phyloP scores from a whole-genome alignment of 2,113 vertebrate genomes.

The Corydoras sp. region DNA sequence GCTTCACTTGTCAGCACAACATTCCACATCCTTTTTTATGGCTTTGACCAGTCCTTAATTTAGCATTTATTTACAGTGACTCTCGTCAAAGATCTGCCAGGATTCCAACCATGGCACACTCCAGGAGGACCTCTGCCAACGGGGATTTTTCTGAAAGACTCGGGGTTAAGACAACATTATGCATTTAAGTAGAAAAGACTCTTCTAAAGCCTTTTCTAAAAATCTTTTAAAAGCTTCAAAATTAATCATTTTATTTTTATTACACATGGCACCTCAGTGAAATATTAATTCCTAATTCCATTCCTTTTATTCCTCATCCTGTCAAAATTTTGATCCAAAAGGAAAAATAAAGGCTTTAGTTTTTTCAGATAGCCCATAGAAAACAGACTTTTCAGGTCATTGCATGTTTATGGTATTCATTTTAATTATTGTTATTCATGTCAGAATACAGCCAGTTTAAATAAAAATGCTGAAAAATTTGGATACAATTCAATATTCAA shows the following conservation, averaged over 20 bases:
- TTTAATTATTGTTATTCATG: not conserved
- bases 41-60: conserved; percentile 30
- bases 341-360: conserved; percentile 16
- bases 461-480: conserved; percentile 20
- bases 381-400: conserved; percentile 20
- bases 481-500: conserved; percentile 23
- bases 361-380: conserved; percentile 16
- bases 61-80: conserved; percentile 41
- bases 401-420: conserved; percentile 17
- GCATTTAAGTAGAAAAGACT: not conserved
- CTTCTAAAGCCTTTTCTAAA: conserved; percentile 5
- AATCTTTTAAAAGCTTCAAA: too few species aligned
- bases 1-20: conserved; percentile 23
- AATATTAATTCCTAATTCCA: conserved; percentile 3
- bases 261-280: not conserved
- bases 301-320: conserved; percentile 12
- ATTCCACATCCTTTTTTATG: conserved; percentile 28
- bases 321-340: conserved; percentile 8
- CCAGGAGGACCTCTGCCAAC: conserved; percentile 7
- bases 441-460: conserved; percentile 22
- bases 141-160: conserved; percentile 13
- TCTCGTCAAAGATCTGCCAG: conserved; percentile 24
- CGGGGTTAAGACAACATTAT: conserved; percentile 11
- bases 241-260: not conserved
- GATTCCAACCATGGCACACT: conserved; percentile 29